Evolutionary conservation across 2,113 vertebrate genomes (phyloP).

Genomic region (Saccopteryx bilineata): DNA sequence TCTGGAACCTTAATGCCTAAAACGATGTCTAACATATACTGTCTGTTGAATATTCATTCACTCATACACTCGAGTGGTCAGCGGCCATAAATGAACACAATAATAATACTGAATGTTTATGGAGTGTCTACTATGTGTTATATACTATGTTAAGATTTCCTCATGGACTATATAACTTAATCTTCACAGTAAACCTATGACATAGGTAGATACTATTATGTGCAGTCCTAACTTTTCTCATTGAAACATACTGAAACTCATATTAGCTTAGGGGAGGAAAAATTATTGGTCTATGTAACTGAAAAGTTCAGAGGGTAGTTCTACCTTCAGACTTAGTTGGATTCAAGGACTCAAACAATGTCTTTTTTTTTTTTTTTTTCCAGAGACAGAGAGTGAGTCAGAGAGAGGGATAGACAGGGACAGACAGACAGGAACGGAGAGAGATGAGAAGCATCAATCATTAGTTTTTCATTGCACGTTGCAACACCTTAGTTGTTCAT

Average conservation of each 20-base stretch:
- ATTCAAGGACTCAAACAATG: background rate
- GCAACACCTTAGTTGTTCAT: too few species aligned
- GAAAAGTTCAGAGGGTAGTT: background rate
- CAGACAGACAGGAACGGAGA: too few species aligned
- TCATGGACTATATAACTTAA: background rate
- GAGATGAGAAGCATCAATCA: too few species aligned
- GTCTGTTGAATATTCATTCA: background rate
- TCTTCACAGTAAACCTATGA: background rate
- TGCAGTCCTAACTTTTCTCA: background rate
- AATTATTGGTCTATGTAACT: background rate
- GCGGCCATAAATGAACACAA: background rate
- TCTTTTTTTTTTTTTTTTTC: background rate
- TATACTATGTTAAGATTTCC: background rate
- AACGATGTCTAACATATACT: background rate
- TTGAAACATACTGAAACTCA: conserved; percentile 9
- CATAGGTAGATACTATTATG: conserved; percentile 2
- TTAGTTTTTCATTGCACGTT: too few species aligned
- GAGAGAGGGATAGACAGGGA: too few species aligned
- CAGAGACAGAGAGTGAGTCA: too few species aligned
- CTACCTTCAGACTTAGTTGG: background rate
- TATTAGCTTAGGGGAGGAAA: background rate
- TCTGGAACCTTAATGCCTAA: background rate
- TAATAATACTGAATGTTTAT: background rate
- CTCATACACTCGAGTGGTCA: background rate
- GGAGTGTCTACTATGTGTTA: background rate